Evolutionary conservation across 2,797 vertebrate species (phyloP), one percentile per base, ranked within the genome.

Genomic region (Hyperoplus lanceolatus): DNA sequence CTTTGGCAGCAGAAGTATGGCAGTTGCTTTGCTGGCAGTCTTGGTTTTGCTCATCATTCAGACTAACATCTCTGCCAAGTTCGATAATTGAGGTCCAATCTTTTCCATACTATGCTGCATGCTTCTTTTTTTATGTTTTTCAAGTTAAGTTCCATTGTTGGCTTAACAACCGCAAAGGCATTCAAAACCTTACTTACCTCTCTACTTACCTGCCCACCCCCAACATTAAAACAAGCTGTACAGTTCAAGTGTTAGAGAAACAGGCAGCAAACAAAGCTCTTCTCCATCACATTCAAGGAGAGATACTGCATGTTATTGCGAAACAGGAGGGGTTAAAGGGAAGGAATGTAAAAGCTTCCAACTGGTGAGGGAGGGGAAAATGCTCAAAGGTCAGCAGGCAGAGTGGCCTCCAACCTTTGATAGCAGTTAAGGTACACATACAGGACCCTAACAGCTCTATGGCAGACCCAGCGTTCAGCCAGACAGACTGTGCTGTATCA

Each of bases 391-490:
- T 83, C 68, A 43, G 73, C 70, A 72, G 76, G 83, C 80, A 5
- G 80, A 73, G 72, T 41, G 75, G 56, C 88, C 55, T 83, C 70
- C 62, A 72, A 85, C 84, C 90, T 90, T 90, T 84, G 88, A 75
- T 64, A 55, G 63, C 46, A 50, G 67, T 80, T 74, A 68, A 68
- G 79, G 82, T 86, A 69, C 74, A 87, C 81, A 90, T 75, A 74
- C 87, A 77, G 71, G 85, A 81, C 60, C 73, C 56, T 80, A 75
- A 84, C 72, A 82, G 69, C 75, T 91, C 90, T 91, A 90, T 42
- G 90, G 93, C 95, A 95, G 94, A 96, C 89, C 92, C 90, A 85
- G 88, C 83, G 69, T 94, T 95, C 90, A 93, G 95, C 95, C 96
- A 94, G 73, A 89, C 70, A 85, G 70, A 94, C 81, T 89, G 95